Conservation (phyloP, 2,888 invertebrate genomes). For the Andrena flavipes region DNA sequence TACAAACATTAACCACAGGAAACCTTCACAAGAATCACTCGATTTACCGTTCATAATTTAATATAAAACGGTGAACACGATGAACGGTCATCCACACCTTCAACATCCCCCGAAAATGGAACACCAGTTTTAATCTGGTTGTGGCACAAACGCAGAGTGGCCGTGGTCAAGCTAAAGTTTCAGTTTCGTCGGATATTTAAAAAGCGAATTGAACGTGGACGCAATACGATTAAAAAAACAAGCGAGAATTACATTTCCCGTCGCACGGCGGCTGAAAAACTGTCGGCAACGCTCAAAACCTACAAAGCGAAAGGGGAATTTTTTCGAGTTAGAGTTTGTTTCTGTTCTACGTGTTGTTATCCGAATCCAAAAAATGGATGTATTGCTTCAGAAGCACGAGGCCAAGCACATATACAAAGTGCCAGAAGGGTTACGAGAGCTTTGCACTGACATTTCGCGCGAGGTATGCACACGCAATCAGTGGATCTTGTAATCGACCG, state of each 20-base stretch:
- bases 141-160: neutral
- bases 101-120: neutral
- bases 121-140: neutral
- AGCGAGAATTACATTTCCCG: constrained; percentile 15
- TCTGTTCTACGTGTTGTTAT: neutral
- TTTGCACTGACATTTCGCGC: constrained; percentile 90
- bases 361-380: constrained; percentile 52
- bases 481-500: constrained; percentile 14
- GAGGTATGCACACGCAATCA: constrained; percentile 85
- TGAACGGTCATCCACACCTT: neutral
- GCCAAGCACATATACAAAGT: constrained; percentile 86
- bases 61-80: neutral
- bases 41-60: neutral
- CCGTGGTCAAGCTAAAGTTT: neutral
- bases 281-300: neutral
- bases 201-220: constrained; percentile 21
- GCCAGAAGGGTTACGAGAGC: constrained; percentile 89
- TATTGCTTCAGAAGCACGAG: constrained; percentile 79
- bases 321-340: neutral
- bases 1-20: neutral
- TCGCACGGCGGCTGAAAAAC: constrained; percentile 6
- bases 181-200: constrained; percentile 19
- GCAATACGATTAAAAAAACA: constrained; percentile 28
- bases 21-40: no score
- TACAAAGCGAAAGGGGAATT: neutral